Percentiles rank a stretch among this genome's conserved stretches.
phyloP scores from a whole-genome alignment of 2,113 vertebrate genomes.

The Emberiza fucata region DNA sequence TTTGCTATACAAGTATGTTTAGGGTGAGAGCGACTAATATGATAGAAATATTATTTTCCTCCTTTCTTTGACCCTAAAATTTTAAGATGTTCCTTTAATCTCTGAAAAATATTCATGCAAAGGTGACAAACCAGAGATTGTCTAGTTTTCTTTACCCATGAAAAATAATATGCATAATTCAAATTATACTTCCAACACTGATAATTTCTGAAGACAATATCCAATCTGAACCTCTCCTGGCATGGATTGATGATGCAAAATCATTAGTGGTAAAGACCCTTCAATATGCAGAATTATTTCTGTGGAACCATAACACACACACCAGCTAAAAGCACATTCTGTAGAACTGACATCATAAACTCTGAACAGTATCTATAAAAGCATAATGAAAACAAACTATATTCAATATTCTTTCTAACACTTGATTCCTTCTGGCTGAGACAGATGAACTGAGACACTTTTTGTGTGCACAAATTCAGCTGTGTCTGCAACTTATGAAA shows the following conservation, averaged over 20 bases:
- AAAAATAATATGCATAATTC: not conserved
- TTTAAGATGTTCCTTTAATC: not conserved
- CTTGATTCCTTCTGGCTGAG: conserved; percentile 71
- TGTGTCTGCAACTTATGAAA: conserved; percentile 63
- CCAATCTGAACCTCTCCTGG: not conserved
- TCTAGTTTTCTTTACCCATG: not conserved
- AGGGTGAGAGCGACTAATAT: not conserved
- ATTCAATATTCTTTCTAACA: conserved; percentile 61
- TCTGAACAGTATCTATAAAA: not conserved
- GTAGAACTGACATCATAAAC: not conserved
- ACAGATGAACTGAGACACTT: conserved; percentile 68
- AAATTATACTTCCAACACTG: not conserved
- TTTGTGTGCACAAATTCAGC: conserved; percentile 76
- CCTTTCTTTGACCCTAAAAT: not conserved
- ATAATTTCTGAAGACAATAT: not conserved
- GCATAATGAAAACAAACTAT: not conserved
- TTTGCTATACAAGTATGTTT: not conserved
- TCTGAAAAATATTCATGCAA: not conserved
- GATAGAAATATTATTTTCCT: not conserved
- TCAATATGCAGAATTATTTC: not conserved
- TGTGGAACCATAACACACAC: not conserved
- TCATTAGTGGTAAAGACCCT: not conserved
- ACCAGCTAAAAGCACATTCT: not conserved
- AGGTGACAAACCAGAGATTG: accelerated
- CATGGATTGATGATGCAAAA: not conserved